These are phyloP conservation scores for Proctacanthus coquilletti DNA, from an alignment of 1,140 invertebrate species.

Conservation along the genomic window DNA sequence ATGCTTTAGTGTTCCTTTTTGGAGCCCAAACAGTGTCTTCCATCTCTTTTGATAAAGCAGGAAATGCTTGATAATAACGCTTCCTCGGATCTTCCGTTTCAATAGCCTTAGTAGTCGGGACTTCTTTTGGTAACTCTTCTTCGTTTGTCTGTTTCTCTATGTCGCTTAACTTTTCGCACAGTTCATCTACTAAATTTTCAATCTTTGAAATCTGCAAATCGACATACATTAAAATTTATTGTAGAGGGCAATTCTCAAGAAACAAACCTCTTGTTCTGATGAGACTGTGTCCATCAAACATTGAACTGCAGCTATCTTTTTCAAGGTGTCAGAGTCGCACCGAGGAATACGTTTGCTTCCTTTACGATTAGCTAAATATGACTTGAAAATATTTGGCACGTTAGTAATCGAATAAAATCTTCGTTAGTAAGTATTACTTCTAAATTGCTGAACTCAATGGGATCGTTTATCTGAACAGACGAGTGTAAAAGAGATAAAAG, in stretches of 20 bases:
- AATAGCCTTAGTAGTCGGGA: background rate
- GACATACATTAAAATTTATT: constrained; percentile 12
- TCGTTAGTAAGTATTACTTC: constrained; percentile 9
- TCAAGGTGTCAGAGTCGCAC: constrained; percentile 32
- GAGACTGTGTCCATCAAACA: constrained; percentile 33
- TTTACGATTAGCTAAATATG: constrained; percentile 10
- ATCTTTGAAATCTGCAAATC: constrained; percentile 32
- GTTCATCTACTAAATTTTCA: constrained; percentile 34
- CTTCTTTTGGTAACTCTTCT: background rate
- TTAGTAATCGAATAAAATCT: background rate
- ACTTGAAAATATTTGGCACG: constrained; percentile 4
- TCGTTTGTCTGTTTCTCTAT: constrained; percentile 20
- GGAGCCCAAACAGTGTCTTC: constrained; percentile 7
- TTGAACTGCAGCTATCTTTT: constrained; percentile 37
- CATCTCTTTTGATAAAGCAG: constrained; percentile 12
- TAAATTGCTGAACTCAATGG: constrained; percentile 12
- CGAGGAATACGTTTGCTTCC: constrained; percentile 8
- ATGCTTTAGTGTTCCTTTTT: constrained; percentile 8
- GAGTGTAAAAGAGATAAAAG: constrained; percentile 15
- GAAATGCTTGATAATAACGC: constrained; percentile 12
- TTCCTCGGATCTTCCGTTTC: constrained; percentile 10
- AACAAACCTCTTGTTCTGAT: constrained; percentile 36
- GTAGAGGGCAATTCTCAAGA: too few species aligned
- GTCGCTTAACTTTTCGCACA: constrained; percentile 32
- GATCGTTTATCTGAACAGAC: constrained; percentile 14